Conservation (phyloP, 2,888 invertebrate genomes). For the Axea sp. region DNA sequence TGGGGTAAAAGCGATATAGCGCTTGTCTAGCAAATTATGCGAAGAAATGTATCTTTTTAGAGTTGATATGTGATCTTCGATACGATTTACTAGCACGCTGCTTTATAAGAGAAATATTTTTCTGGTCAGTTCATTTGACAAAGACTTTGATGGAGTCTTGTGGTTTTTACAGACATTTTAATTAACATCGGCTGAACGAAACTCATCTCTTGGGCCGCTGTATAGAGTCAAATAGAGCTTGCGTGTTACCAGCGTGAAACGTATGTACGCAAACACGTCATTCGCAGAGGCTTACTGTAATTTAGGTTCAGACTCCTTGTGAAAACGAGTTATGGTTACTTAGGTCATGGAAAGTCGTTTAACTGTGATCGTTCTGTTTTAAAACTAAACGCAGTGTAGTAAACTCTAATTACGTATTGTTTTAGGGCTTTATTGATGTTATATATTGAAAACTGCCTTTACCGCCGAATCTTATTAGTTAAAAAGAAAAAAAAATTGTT, state of each 20-base stretch:
- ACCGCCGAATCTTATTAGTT: no score
- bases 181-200: conserved; percentile 57
- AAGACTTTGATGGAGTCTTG: conserved; percentile 54
- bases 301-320: conserved; percentile 47
- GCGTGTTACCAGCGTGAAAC: conserved; percentile 46
- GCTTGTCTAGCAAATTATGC: no score
- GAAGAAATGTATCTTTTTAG: conserved; percentile 1
- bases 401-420: no score
- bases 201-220: conserved; percentile 35
- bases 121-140: conserved; percentile 30
- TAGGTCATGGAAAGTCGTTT: conserved; percentile 20
- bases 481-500: no score
- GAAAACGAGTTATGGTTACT: conserved; percentile 43
- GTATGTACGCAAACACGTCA: conserved; percentile 49
- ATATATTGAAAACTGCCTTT: no score
- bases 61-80: conserved; percentile 9
- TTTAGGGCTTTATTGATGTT: no score
- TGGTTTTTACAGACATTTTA: conserved; percentile 62
- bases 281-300: conserved; percentile 32
- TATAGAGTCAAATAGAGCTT: conserved; percentile 36
- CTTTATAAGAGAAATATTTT: conserved; percentile 16
- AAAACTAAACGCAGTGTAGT: no score
- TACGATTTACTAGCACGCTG: conserved; percentile 3
- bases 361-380: not conserved
- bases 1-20: no score